Conservation (phyloP, 2,113 vertebrate species). For the Podilymbus podiceps region DNA sequence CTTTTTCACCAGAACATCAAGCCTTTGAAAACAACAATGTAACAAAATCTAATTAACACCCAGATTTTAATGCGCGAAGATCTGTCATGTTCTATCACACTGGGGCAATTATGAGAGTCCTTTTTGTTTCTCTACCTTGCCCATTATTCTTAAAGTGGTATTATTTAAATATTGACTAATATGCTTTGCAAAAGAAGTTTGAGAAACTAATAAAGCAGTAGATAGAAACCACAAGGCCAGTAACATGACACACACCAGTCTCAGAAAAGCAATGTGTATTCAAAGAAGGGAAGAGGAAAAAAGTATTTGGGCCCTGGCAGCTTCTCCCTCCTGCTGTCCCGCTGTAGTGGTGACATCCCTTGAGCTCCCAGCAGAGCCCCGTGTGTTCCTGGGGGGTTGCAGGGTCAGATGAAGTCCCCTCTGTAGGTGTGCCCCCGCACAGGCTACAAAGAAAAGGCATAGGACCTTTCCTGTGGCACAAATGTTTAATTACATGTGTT, state of each 20-base stretch:
- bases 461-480: rapidly evolving
- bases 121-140: neutral
- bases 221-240: neutral
- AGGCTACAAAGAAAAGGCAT: neutral
- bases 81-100: neutral
- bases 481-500: neutral
- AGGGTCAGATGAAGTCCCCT: neutral
- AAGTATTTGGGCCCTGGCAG: neutral
- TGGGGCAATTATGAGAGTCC: neutral
- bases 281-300: neutral
- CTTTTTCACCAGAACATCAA: neutral
- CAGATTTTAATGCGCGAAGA: neutral
- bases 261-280: neutral
- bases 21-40: slow-evolving; percentile 3
- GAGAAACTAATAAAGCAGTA: neutral
- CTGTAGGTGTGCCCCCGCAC: neutral
- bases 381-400: neutral
- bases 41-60: slow-evolving; percentile 40
- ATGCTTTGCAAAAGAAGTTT: neutral
- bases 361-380: neutral
- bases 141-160: neutral
- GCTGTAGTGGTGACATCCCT: neutral
- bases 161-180: neutral
- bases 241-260: too few species aligned
- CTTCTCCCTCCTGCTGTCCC: neutral